phyloP scores from a whole-genome alignment of 2,797 vertebrate species.

The Lithobates sylvaticus region DNA sequence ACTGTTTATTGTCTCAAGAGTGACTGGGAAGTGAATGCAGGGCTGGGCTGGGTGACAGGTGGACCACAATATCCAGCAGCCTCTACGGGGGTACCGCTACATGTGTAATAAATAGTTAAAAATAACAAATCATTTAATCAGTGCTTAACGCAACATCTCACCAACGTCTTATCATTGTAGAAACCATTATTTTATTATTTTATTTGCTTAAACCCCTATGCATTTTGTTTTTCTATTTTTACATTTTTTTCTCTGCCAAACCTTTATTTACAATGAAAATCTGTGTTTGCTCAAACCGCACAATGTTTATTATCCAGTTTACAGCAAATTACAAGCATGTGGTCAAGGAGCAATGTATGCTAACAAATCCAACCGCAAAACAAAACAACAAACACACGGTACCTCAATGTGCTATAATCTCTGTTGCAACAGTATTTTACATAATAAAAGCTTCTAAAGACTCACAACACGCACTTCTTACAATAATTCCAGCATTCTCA shows the following conservation, averaged over 20 bases:
- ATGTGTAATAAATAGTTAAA: too few species aligned
- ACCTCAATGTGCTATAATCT: slow-evolving; percentile 11
- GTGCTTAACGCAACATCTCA: too few species aligned
- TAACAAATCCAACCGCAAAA: slow-evolving; percentile 18
- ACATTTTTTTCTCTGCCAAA: neutral
- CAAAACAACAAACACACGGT: slow-evolving; percentile 10
- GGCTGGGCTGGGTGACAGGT: too few species aligned
- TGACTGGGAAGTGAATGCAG: too few species aligned
- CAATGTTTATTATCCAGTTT: slow-evolving; percentile 24
- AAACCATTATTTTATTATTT: neutral
- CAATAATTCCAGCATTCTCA: slow-evolving; percentile 10
- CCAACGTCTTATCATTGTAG: neutral
- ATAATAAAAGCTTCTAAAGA: slow-evolving; percentile 22
- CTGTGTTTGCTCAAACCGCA: slow-evolving; percentile 5
- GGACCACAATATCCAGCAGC: too few species aligned
- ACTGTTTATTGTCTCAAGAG: too few species aligned
- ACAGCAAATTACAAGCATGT: slow-evolving; percentile 8
- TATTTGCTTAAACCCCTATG: neutral
- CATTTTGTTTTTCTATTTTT: neutral
- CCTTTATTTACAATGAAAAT: neutral
- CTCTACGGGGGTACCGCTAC: too few species aligned
- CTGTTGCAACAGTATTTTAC: slow-evolving; percentile 11
- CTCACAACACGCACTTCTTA: neutral
- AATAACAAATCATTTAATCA: too few species aligned
- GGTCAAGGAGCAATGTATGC: slow-evolving; percentile 31